Base-by-base conservation (phyloP, 2,888 invertebrate species). In the Torymus aiolomorphi region DNA sequence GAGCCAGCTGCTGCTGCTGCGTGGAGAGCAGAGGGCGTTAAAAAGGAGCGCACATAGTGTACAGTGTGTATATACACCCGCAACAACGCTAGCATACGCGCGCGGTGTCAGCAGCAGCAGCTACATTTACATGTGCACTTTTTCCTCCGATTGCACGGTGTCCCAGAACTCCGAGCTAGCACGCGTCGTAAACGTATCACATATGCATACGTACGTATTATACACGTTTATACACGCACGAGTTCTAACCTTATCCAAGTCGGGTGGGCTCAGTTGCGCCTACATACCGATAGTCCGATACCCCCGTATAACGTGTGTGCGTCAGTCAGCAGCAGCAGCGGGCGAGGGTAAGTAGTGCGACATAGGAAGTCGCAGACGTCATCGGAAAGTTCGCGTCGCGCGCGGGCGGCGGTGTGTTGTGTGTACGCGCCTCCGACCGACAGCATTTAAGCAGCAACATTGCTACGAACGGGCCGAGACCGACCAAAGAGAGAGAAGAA, bases 351-450 rank as follows among this genome's bases (percentile, higher is more conserved):
- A 31, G 52, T 16, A 42, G 42, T 42, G 42, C 16, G 13, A 61
- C 49, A 52, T 75, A 75, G 75, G 75, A 75, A 75, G 76, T 63
- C 56, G 66, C 56, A 67, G 72, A 78, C 78, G 78, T 78, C 78
- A 78, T 78, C 78, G 66, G 78, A 72, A 78, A 72, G 78, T 78
- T 70, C 72, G 78, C 76, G 76, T 54, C 56, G 76, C 51, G 52
- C 59, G 54, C 20, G 42, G 52, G 61, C 24, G 54, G 24, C 51
- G 59, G 42, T 16, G 61, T 10, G 51, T 16, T 5, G 5, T 42
- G 42, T 42, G 42, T 42, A 8, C 42, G 42, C 42, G 42, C 42
- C 8, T 42, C 42, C 42, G 42, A 42, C 42, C 42, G 42, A 42
- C 42, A 42, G 42, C 42, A 42, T 5, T 8, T 8, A 42, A 42